Evolutionary conservation across 2,888 invertebrate genomes (phyloP).

Genomic region (Drosophila anomelani): DNA sequence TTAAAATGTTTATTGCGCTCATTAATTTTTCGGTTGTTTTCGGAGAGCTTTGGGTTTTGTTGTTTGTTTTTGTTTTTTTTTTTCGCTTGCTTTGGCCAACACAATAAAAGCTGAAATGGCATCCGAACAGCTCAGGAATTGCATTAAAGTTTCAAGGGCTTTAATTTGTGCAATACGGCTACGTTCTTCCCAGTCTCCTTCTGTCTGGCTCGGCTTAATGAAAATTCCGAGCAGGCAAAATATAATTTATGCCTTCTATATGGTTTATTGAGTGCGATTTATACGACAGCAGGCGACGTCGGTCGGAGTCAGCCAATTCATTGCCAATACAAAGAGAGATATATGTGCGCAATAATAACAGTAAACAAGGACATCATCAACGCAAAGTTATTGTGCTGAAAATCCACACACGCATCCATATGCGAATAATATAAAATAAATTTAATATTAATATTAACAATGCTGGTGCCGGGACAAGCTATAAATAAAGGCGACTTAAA

Average conservation of each 20-base stretch:
- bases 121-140: constrained; percentile 54
- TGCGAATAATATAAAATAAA: constrained; percentile 39
- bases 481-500: constrained; percentile 75
- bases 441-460: constrained; percentile 67
- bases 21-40: constrained; percentile 73
- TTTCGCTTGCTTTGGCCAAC: constrained; percentile 38
- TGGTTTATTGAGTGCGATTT: constrained; percentile 79
- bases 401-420: constrained; percentile 4
- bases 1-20: constrained; percentile 81
- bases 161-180: constrained; percentile 52
- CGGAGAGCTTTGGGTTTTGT: constrained; percentile 47
- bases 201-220: constrained; percentile 40
- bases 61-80: constrained; percentile 1
- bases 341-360: constrained; percentile 40
- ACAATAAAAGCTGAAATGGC: constrained; percentile 38
- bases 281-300: constrained; percentile 70
- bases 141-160: constrained; percentile 75
- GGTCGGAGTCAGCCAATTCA: constrained; percentile 53
- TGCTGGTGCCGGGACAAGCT: constrained; percentile 39
- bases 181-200: neutral
- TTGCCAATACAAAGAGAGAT: constrained; percentile 40
- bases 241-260: constrained; percentile 72
- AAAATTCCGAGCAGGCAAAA: constrained; percentile 55
- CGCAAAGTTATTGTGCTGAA: constrained; percentile 41
- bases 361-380: constrained; percentile 45